Evolutionary conservation across 2,797 vertebrate genomes (phyloP).

Genomic region (Gymnothorax reevesii): DNA sequence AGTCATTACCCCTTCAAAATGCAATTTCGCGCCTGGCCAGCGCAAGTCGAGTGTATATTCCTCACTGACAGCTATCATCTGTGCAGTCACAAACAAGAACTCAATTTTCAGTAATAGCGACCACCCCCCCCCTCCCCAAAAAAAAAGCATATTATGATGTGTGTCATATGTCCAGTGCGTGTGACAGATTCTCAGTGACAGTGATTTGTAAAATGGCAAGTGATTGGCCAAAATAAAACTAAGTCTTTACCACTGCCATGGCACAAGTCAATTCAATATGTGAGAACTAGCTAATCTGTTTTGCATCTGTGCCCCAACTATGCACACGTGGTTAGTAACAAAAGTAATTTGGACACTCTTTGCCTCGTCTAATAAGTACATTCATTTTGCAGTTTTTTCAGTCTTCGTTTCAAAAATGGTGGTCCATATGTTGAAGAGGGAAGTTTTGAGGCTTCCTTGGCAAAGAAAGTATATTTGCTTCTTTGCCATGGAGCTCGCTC

Average conservation of each 20-base stretch:
- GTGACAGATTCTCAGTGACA: not conserved
- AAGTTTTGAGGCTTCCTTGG: not conserved
- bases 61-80: slow-evolving; percentile 8
- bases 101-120: not conserved
- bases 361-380: not conserved
- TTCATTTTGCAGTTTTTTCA: not conserved
- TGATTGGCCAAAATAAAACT: too few relatives aligned
- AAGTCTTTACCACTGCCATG: too few relatives aligned
- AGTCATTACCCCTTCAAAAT: slow-evolving; percentile 21
- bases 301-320: not conserved
- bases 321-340: not conserved
- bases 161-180: not conserved
- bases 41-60: slow-evolving; percentile 15
- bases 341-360: not conserved
- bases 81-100: not conserved
- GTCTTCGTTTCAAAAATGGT: not conserved
- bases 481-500: too few relatives aligned
- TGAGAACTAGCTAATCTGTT: not conserved
- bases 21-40: slow-evolving; percentile 22
- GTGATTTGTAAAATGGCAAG: not conserved
- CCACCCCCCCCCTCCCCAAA: not conserved
- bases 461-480: too few relatives aligned
- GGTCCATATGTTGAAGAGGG: not conserved
- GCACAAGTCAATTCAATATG: not conserved
- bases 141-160: not conserved